Conservation (phyloP, 2,113 vertebrate species). For the Stictonetta naevosa region DNA sequence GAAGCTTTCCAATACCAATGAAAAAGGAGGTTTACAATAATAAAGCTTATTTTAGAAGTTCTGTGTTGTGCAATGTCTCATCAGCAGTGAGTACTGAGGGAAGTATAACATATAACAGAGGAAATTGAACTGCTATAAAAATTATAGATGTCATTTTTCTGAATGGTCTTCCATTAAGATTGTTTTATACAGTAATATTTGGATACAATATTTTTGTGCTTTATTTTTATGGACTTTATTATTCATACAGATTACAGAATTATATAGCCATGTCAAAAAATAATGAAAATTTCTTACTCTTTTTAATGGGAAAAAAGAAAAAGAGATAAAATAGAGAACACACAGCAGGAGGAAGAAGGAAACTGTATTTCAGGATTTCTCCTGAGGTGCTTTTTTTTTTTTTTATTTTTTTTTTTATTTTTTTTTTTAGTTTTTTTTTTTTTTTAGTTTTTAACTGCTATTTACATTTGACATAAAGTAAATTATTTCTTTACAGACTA, state of each 20-base stretch:
- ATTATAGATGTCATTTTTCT: background rate
- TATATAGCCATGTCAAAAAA: background rate
- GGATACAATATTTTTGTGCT: background rate
- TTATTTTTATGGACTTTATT: background rate
- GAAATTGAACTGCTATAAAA: background rate
- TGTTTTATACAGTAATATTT: background rate
- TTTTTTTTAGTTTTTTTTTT: background rate
- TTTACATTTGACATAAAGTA: background rate
- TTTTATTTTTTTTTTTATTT: background rate
- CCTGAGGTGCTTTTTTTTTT: background rate
- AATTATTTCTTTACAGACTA: background rate
- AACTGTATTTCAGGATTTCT: background rate
- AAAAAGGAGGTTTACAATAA: background rate
- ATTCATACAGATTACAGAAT: background rate
- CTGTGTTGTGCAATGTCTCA: background rate
- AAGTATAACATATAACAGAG: background rate
- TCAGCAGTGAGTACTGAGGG: background rate
- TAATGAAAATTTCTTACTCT: background rate
- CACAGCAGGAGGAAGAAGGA: background rate
- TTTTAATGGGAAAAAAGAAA: background rate
- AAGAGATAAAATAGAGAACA: background rate
- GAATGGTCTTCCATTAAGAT: background rate
- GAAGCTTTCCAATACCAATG: background rate
- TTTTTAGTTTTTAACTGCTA: background rate
- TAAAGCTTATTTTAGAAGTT: background rate